Conservation (phyloP, 1,140 invertebrate species). For the Drosophila truncata region DNA sequence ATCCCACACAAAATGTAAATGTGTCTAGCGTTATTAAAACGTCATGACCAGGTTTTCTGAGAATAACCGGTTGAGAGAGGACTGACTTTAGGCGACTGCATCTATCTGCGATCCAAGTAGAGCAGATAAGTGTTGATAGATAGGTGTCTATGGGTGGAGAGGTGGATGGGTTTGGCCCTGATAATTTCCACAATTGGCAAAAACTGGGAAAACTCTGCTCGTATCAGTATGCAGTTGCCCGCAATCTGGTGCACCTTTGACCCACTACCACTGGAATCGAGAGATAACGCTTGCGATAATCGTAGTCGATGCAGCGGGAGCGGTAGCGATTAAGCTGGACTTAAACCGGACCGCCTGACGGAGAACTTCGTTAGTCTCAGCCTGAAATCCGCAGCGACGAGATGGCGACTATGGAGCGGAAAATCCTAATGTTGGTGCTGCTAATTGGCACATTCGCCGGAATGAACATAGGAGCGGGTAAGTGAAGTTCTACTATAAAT, state of each 20-base stretch:
- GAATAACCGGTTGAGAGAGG: constrained; percentile 30
- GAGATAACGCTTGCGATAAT: constrained; percentile 17
- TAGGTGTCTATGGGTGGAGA: neutral
- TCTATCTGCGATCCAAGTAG: neutral
- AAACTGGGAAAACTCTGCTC: constrained; percentile 17
- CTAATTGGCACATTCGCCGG: constrained; percentile 14
- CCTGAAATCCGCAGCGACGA: constrained; percentile 29
- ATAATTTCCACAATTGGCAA: constrained; percentile 1
- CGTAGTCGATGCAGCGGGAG: constrained; percentile 15
- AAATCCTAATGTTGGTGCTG: constrained; percentile 26
- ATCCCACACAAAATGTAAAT: constrained; percentile 10
- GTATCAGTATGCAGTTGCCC: constrained; percentile 6
- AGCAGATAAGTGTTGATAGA: neutral
- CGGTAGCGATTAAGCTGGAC: constrained; percentile 1
- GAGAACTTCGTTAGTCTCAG: constrained; percentile 53
- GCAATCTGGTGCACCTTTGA: constrained; percentile 19
- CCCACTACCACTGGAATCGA: neutral
- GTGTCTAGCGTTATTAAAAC: neutral
- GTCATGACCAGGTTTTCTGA: constrained; percentile 11
- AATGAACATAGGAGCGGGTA: constrained; percentile 11
- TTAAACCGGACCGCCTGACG: constrained; percentile 21
- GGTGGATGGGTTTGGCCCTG: constrained; percentile 9
- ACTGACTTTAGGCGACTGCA: neutral
- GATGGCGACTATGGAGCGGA: constrained; percentile 38
- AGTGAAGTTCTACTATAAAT: constrained; percentile 25